These are phyloP conservation scores for Hydropsyche betteni DNA, from an alignment of 2,888 invertebrate species.

Conservation along the genomic window DNA sequence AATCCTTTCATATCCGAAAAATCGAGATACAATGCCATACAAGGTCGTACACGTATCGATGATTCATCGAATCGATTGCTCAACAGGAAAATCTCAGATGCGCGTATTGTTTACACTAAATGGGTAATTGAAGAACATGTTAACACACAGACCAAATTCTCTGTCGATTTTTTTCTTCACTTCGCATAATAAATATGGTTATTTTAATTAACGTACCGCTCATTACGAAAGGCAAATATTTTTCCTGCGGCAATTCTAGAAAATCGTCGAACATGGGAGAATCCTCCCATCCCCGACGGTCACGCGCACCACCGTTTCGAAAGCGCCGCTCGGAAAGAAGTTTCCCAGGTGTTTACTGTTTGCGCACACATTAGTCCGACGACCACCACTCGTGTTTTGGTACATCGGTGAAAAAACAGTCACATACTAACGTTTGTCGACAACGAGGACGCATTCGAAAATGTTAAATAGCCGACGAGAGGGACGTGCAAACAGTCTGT, in stretches of 20 bases:
- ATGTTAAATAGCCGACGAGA: background rate
- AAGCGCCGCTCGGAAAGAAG: background rate
- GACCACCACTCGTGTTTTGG: constrained; percentile 37
- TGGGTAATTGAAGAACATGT: too few relatives aligned
- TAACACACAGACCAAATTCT: too few relatives aligned
- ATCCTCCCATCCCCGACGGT: too few relatives aligned
- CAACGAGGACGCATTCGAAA: constrained; percentile 9
- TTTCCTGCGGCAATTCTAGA: too few relatives aligned
- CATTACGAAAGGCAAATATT: too few relatives aligned
- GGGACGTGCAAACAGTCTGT: background rate
- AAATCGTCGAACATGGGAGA: too few relatives aligned
- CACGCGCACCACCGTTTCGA: constrained; percentile 22
- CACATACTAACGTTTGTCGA: constrained; percentile 39
- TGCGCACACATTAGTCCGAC: constrained; percentile 40
- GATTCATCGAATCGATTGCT: constrained; percentile 5
- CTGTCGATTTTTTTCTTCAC: too few relatives aligned
- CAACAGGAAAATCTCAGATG: constrained; percentile 19
- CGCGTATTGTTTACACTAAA: too few relatives aligned
- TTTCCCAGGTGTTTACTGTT: constrained; percentile 36
- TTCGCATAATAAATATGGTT: too few relatives aligned
- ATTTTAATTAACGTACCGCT: too few relatives aligned
- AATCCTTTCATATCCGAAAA: background rate
- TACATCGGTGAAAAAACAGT: constrained; percentile 34
- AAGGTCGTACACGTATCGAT: constrained; percentile 5
- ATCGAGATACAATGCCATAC: background rate